Evolutionary conservation across 2,888 invertebrate species (phyloP), one percentile per base, ranked within the genome.

Genomic region (Octonoba sinensis): DNA sequence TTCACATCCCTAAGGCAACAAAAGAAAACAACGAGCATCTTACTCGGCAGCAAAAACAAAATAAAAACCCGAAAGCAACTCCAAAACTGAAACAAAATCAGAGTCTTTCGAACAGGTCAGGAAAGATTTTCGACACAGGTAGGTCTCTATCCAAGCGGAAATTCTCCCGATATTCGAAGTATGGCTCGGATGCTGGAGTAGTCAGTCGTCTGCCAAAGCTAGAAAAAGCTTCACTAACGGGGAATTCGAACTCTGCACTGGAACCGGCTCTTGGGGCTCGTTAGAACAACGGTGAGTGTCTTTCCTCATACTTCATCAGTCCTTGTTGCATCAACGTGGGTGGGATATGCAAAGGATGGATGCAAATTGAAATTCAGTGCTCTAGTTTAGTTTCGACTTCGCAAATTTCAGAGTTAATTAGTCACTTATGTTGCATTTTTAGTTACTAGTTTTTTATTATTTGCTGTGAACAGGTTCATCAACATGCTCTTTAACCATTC

Each of bases 121-220:
- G 77, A 71, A 70, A 77, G 77, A 77, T 57, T 64, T 70, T 65
- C 70, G 47, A 36, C 71, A 57, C 13, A 20, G 57, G 13, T 13
- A 20, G 59, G 65, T 13, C 60, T 47, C 78, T 78, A 78, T 72
- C 78, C 78, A 78, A 66, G 78, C 78, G 78, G 78, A 78, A 78
- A 78, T 59, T 78, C 66, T 72, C 65, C 65, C 66, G 78, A 78
- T 71, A 66, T 59, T 22, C 49, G 56, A 47, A 22, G 56, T 15
- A 57, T 54, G 67, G 24, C 51, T 27, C 51, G 12, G 24, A 13
- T 47, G 20, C 47, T 47, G 47, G 24, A 27, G 16, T 47, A 57
- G 57, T 70, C 70, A 59, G 57, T 59, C 70, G 57, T 59, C 59
- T 60, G 44, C 59, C 46, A 49, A 46, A 51, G 59, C 27, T 24